Evolutionary conservation across 1,140 invertebrate species (phyloP).

Genomic region (Zaprionus taronus): DNA sequence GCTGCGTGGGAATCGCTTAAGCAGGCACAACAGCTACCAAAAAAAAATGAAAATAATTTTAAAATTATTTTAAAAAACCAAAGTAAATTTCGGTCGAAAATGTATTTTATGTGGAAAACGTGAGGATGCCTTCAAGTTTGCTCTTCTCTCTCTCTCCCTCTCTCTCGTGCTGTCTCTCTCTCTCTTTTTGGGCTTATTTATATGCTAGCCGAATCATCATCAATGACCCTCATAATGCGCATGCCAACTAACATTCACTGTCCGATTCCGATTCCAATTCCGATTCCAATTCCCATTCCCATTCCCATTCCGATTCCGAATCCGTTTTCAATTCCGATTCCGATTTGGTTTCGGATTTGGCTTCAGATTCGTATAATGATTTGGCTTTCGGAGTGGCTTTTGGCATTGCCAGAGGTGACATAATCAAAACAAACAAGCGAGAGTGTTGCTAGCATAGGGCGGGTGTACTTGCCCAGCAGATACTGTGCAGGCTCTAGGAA

Average conservation of each 20-base stretch:
- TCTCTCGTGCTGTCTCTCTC: neutral
- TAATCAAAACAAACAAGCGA: slow-evolving; percentile 42
- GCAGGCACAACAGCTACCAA: slow-evolving; percentile 52
- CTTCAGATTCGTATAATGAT: slow-evolving; percentile 13
- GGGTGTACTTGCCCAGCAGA: neutral
- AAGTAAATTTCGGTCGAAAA: slow-evolving; percentile 76
- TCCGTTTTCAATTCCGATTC: slow-evolving; percentile 10
- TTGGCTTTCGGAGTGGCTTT: slow-evolving; percentile 11
- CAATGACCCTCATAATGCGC: slow-evolving; percentile 73
- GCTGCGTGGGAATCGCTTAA: slow-evolving; percentile 69
- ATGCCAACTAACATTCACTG: slow-evolving; percentile 56
- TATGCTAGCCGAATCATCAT: slow-evolving; percentile 78
- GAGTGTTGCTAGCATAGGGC: neutral
- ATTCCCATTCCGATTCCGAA: slow-evolving; percentile 1
- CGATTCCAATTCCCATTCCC: neutral
- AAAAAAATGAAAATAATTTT: slow-evolving; percentile 24
- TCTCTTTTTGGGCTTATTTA: slow-evolving; percentile 63
- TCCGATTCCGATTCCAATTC: slow-evolving; percentile 14
- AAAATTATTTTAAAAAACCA: too few relatives aligned
- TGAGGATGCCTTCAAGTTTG: slow-evolving; percentile 64
- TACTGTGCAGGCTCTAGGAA: neutral
- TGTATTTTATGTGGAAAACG: slow-evolving; percentile 76
- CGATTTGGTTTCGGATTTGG: slow-evolving; percentile 17
- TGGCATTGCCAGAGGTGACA: slow-evolving; percentile 47
- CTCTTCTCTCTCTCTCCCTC: slow-evolving; percentile 19